A percentile compares a stretch with the other conserved stretches of the same genome.
Evolutionary conservation across 1,140 invertebrate genomes (phyloP).

Genomic region (Bactericera cockerelli): DNA sequence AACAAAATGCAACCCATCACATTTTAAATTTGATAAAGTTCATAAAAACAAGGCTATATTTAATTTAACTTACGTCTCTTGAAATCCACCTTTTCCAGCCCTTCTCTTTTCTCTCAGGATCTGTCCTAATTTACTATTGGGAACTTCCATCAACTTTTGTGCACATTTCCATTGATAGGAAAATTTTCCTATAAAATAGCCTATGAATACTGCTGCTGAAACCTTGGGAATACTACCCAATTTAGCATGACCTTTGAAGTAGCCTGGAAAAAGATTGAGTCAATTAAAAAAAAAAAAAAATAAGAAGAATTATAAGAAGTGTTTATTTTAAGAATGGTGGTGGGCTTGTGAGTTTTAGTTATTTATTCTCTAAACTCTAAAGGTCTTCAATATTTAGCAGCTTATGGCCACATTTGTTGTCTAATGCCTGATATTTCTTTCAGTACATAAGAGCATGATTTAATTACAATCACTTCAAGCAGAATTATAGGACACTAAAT

Average conservation of each 20-base stretch:
- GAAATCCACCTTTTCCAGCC: conserved; percentile 25
- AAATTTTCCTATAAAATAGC: conserved; percentile 57
- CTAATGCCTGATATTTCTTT: too few relatives aligned
- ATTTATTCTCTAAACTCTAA: too few relatives aligned
- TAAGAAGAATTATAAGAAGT: conserved; percentile 14
- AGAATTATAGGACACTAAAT: too few relatives aligned
- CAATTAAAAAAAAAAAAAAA: too few relatives aligned
- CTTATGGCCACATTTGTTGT: too few relatives aligned
- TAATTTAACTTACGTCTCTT: conserved; percentile 28
- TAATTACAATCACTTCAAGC: too few relatives aligned
- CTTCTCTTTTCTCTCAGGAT: conserved; percentile 13
- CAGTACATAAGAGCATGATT: too few relatives aligned
- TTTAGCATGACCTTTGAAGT: conserved; percentile 35
- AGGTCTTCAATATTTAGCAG: too few relatives aligned
- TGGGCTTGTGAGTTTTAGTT: background rate
- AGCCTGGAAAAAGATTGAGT: too few relatives aligned
- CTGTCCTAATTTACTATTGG: conserved; percentile 32
- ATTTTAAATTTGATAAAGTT: too few relatives aligned
- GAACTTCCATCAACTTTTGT: conserved; percentile 56
- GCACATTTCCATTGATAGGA: conserved; percentile 55
- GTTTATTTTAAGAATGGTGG: background rate
- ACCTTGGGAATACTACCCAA: conserved; percentile 52
- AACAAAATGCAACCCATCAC: too few relatives aligned
- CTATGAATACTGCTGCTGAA: conserved; percentile 40
- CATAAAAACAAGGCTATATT: too few relatives aligned